Evolutionary conservation across 2,888 invertebrate species (phyloP).

Genomic region (Leucozona laternaria): DNA sequence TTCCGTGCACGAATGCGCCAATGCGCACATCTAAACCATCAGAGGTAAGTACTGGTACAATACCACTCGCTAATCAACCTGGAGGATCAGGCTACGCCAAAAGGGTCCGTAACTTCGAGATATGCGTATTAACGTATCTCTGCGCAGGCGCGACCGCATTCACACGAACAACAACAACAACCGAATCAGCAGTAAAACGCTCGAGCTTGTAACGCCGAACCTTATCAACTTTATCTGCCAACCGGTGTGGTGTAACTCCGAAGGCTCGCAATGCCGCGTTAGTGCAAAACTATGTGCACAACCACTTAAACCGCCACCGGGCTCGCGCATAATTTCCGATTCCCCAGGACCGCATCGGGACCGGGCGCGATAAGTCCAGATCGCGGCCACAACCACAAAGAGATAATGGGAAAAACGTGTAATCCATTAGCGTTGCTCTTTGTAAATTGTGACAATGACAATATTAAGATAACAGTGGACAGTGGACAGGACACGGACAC

Average conservation of each 20-base stretch:
- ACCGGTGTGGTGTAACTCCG: slow-evolving; percentile 72
- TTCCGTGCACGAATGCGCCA: slow-evolving; percentile 23
- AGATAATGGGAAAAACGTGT: slow-evolving; percentile 84
- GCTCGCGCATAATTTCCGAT: slow-evolving; percentile 74
- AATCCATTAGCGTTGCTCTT: slow-evolving; percentile 84
- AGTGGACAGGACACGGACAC: slow-evolving; percentile 67
- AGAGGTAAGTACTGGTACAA: slow-evolving; percentile 6
- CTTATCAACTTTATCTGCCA: slow-evolving; percentile 76
- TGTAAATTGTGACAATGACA: slow-evolving; percentile 84
- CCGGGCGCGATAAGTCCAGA: slow-evolving; percentile 77
- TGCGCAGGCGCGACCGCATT: slow-evolving; percentile 55
- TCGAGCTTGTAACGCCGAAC: slow-evolving; percentile 62
- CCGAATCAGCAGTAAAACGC: slow-evolving; percentile 61
- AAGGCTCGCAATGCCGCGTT: slow-evolving; percentile 72
- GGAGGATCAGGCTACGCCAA: slow-evolving; percentile 60
- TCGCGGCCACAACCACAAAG: slow-evolving; percentile 82
- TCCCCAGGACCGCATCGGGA: slow-evolving; percentile 38
- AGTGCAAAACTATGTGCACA: slow-evolving; percentile 76
- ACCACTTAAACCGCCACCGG: slow-evolving; percentile 75
- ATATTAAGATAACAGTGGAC: slow-evolving; percentile 83
- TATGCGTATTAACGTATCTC: slow-evolving; percentile 57
- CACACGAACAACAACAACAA: slow-evolving; percentile 39
- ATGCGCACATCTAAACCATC: not conserved
- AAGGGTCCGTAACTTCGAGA: slow-evolving; percentile 51
- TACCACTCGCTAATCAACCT: slow-evolving; percentile 41